Conservation (phyloP, 2,797 vertebrate species). For the Petrocephalus sullivani region DNA sequence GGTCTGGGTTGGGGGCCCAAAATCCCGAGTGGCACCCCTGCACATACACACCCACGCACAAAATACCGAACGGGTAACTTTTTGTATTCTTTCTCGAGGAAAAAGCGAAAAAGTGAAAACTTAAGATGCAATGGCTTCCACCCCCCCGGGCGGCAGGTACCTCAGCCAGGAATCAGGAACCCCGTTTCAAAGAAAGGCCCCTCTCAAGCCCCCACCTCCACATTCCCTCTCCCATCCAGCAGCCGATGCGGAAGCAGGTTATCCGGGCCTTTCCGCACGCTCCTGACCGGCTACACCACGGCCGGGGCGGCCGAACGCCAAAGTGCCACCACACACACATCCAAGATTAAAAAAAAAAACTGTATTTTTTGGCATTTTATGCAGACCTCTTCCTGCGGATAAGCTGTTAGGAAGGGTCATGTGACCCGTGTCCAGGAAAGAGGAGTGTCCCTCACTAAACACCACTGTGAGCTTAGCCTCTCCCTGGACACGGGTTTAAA, state of each 20-base stretch:
- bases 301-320: neutral
- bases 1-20: neutral
- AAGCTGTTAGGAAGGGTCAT: neutral
- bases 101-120: neutral
- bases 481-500: conserved; percentile 15
- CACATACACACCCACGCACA: neutral
- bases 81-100: too few relatives aligned
- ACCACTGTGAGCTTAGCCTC: neutral
- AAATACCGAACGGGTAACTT: neutral
- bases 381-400: neutral
- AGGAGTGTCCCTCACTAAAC: neutral
- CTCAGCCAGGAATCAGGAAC: neutral
- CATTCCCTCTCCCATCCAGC: neutral
- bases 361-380: neutral
- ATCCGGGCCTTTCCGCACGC: neutral
- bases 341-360: neutral
- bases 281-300: neutral
- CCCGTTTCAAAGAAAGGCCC: neutral
- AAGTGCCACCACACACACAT: neutral
- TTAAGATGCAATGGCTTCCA: neutral
- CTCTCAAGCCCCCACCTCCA: neutral
- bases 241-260: neutral
- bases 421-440: neutral
- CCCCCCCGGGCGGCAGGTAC: neutral
- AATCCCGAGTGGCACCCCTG: neutral